phyloP scores from a whole-genome alignment of 2,113 vertebrate species.

The Ellobius talpinus region DNA sequence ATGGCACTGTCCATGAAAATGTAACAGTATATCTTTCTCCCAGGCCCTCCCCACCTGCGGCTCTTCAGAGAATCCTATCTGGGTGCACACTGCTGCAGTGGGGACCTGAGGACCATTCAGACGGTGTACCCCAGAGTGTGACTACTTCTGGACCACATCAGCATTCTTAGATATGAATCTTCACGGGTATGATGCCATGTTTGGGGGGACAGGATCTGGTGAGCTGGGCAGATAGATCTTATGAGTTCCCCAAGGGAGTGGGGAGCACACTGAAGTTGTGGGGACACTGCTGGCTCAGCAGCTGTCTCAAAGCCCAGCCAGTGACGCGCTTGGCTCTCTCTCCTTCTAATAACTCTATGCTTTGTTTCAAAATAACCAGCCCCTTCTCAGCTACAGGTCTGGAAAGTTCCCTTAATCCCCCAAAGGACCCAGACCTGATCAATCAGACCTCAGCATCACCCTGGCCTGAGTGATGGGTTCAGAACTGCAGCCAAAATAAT shows the following conservation, averaged over 20 bases:
- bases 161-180: background rate
- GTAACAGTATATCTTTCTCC: background rate
- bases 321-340: background rate
- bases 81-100: background rate
- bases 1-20: background rate
- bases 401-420: background rate
- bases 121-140: background rate
- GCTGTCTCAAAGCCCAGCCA: background rate
- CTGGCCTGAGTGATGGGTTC: background rate
- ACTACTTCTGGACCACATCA: background rate
- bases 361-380: background rate
- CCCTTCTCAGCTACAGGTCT: background rate
- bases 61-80: background rate
- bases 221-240: background rate
- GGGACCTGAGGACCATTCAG: background rate
- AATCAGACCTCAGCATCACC: background rate
- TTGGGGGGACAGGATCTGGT: background rate
- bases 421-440: background rate
- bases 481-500: background rate
- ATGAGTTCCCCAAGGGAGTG: background rate
- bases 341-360: background rate
- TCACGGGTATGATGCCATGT: too few relatives aligned
- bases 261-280: background rate
- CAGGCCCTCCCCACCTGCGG: background rate
- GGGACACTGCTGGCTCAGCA: too few relatives aligned